Conservation (phyloP, 2,113 vertebrate genomes). For the Menidia beryllina region DNA sequence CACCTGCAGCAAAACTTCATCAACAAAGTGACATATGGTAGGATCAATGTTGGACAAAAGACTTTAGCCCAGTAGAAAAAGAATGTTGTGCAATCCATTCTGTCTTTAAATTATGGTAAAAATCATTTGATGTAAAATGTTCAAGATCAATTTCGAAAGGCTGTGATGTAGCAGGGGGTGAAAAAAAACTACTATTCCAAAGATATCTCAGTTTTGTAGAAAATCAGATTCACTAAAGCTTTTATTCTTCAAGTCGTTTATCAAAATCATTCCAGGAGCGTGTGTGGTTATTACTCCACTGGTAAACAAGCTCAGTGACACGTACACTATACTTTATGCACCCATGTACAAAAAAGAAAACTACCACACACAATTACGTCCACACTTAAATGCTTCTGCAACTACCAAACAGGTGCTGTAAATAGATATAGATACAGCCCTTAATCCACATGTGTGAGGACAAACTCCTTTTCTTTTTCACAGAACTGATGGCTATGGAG, state of each 20-base stretch:
- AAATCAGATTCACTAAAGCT: too few relatives aligned
- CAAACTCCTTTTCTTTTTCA: constrained; percentile 44
- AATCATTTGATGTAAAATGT: too few relatives aligned
- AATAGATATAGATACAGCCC: not conserved
- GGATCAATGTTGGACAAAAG: not conserved
- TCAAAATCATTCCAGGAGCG: not conserved
- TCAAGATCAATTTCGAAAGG: too few relatives aligned
- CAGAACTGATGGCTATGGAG: constrained; percentile 44
- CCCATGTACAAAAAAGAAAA: not conserved
- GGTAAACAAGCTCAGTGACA: not conserved
- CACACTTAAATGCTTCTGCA: not conserved
- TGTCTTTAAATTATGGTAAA: too few relatives aligned
- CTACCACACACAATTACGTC: not conserved
- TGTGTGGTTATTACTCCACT: not conserved
- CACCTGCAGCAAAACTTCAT: not conserved
- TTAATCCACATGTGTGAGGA: not conserved
- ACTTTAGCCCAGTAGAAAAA: not conserved
- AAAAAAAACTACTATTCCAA: too few relatives aligned
- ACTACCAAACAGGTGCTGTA: not conserved
- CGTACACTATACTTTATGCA: not conserved
- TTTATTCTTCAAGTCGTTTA: too few relatives aligned
- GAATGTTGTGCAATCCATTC: not conserved
- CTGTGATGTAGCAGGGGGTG: too few relatives aligned
- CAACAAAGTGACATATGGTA: not conserved
- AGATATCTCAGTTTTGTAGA: too few relatives aligned